Evolutionary conservation across 2,888 invertebrate genomes (phyloP), one percentile per base, ranked within the genome.

Genomic region (Gastrophysa polygoni): DNA sequence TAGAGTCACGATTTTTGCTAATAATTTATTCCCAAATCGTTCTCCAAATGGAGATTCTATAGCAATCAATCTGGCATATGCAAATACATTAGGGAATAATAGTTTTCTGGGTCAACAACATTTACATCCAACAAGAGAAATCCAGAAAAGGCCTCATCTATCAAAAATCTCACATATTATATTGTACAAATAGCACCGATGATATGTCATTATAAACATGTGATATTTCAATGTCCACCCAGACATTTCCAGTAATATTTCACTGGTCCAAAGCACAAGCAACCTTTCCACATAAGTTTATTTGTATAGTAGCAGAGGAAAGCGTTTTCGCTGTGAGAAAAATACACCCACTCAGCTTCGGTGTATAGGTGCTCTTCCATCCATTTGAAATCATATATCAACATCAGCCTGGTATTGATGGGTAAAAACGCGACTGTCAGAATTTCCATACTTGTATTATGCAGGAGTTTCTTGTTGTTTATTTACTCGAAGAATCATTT

Each of bases 131-230:
- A 64, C 59, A n/a, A n/a, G n/a, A 57, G 43, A 46, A 64, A 64
- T 44, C 32, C 18, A 59, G 57, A 64, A 61, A 66, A 59, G 3
- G 61, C 68, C 65, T 74, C 74, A 80, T 80, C 74, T 76, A 80
- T 81, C 80, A 81, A 80, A 80, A 80, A 78, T 80, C 79, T 80
- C 73, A 75, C 75, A 68, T 77, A n/a, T n/a, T n/a, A n/a, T n/a
- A n/a, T 2, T 32, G 69, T 76, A 78, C 79, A 79, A 80, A 80
- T 78, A 78, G 75, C 75, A 71, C 75, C 78, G 81, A 81, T 81
- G 81, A 81, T 81, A 81, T 78, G 80, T 81, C 80, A 80, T 79
- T 77, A 77, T 80, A 77, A 81, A 81, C 79, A 78, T 75, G 75
- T 73, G 72, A 80, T 80, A 78, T 79, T 79, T 80, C 79, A 80